Evolutionary conservation across 2,797 vertebrate genomes (phyloP), one percentile per base, ranked within the genome.

Genomic region (Tamandua tetradactyla): DNA sequence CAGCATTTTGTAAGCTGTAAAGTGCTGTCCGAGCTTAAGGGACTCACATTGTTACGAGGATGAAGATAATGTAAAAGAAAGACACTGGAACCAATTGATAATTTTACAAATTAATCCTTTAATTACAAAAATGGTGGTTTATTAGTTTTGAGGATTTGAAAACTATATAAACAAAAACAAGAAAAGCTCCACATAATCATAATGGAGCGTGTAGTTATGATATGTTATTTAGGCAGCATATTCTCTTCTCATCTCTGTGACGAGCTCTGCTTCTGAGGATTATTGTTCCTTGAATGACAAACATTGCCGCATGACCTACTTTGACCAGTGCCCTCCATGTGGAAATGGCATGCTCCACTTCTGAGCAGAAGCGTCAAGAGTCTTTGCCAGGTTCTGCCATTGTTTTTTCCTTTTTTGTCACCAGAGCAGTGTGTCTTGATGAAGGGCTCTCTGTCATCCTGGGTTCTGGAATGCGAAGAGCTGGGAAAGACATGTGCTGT

Each of bases 61-160:
- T 59, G 64, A 64, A 23, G 35, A 62, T 69, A 62, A 71, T 7
- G 59, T 74, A 87, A 89, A 96, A 80, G 30, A 66, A 82, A 42
- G 55, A 47, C 9, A 40, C 25, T 27, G 55, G 64, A 92, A 4
- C 40, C 11, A 25, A 35, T 55, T 15, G 30, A 25, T 68, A 40
- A 59, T 66, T 91, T 79, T 86, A 88, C 9, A 80, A 68, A 83
- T 89, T 66, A 59, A 22, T n/a, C 71, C 80, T 89, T 87, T 71
- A n/a, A 40, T 52, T 74, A 69, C 8, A 30, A 49, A 44, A 71
- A 44, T 12, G 40, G 40, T 8, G 61, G 40, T 4, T 75, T 78
- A 91, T 14, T 80, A 30, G 64, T 66, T 83, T 89, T 81, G 92
- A 55, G 7, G 42, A 59, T 89, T 82, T 69, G 10, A 20, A 75